These are phyloP conservation scores for Rachycentron canadum DNA, from an alignment of 2,797 vertebrate species.

Conservation along the genomic window DNA sequence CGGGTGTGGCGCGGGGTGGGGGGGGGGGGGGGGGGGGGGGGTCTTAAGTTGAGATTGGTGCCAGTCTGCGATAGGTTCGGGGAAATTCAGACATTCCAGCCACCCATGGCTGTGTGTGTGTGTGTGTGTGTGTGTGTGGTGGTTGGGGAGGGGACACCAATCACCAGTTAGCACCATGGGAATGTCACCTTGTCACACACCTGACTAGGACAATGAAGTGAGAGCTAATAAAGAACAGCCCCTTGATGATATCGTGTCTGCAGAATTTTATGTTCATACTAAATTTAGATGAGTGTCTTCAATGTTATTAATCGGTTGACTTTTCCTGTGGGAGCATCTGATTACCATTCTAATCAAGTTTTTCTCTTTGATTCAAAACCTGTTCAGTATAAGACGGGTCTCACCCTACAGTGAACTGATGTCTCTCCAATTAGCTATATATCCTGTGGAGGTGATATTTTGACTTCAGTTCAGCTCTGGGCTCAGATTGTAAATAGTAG, in stretches of 20 bases:
- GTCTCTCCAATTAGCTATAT: conserved; percentile 62
- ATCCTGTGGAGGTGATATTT: conserved; percentile 77
- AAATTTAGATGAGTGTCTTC: conserved; percentile 39
- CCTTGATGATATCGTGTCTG: conserved; percentile 3
- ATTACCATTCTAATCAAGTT: conserved; percentile 29
- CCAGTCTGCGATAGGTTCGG: conserved; percentile 76
- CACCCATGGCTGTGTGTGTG: conserved; percentile 48
- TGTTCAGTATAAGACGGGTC: conserved; percentile 16
- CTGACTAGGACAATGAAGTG: conserved; percentile 18
- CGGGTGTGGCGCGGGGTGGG: no score
- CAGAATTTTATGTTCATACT: neutral
- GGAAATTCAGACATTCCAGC: conserved; percentile 77
- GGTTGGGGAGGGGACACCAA: conserved; percentile 46
- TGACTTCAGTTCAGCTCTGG: conserved; percentile 70
- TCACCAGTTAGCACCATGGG: conserved; percentile 69
- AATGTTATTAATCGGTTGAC: conserved; percentile 33
- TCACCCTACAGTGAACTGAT: conserved; percentile 47
- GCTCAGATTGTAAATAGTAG: conserved; percentile 72
- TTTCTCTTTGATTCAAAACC: conserved; percentile 35
- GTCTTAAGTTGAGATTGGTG: conserved; percentile 69
- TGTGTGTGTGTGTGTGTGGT: conserved; percentile 25
- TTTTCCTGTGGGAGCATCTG: conserved; percentile 20
- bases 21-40: conserved; percentile 22
- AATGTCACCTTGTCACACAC: conserved; percentile 74
- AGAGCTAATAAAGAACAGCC: conserved; percentile 18